These are phyloP conservation scores for Helicolenus hilgendorfi DNA, from an alignment of 2,797 vertebrate species.

Conservation along the genomic window DNA sequence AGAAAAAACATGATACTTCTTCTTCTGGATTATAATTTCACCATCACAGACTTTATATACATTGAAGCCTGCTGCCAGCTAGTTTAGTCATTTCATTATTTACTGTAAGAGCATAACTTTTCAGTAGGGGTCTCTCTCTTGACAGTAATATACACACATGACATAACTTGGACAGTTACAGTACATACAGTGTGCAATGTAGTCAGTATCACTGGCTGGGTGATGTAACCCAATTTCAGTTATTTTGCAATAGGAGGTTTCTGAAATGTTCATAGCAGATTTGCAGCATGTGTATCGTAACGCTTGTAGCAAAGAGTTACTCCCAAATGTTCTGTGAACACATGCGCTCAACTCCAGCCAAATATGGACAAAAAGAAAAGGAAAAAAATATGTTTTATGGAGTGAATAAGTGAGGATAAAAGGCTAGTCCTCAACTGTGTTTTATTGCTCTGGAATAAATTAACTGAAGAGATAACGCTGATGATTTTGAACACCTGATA, in stretches of 20 bases:
- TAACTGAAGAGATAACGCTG: background rate
- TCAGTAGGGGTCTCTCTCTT: slow-evolving; percentile 53
- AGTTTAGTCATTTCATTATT: background rate
- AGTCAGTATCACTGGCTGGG: background rate
- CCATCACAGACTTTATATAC: background rate
- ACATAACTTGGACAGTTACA: background rate
- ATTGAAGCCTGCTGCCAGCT: background rate
- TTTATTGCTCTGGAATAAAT: background rate
- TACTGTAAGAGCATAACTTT: background rate
- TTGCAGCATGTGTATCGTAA: background rate
- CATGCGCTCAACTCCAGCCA: background rate
- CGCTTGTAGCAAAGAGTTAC: background rate
- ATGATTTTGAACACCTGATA: background rate
- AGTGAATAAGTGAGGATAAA: background rate
- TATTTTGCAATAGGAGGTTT: background rate
- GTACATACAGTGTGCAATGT: background rate
- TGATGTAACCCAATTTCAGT: background rate
- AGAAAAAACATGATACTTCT: background rate
- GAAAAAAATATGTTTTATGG: background rate
- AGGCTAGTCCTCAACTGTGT: background rate
- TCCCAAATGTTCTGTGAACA: background rate
- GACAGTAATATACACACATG: background rate
- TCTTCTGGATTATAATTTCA: background rate
- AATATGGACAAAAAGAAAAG: background rate
- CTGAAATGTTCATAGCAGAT: slow-evolving; percentile 1